Percentiles rank a stretch among this genome's conserved stretches.
Evolutionary conservation across 2,888 invertebrate genomes (phyloP).

Genomic region (Epinotia ramella): DNA sequence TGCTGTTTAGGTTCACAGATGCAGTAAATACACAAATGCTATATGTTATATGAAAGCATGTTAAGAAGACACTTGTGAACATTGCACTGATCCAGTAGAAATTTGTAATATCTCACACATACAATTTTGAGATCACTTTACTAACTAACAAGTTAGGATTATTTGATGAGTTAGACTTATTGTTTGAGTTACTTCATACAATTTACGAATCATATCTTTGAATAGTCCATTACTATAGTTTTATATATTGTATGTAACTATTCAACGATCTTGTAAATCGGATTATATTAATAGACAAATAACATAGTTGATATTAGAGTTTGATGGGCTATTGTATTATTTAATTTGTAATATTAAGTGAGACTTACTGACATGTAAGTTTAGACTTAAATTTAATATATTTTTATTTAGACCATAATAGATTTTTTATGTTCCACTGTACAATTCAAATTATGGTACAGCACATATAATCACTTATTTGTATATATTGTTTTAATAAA

Average conservation of each 20-base stretch:
- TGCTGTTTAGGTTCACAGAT: conserved; percentile 51
- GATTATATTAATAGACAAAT: conserved; percentile 36
- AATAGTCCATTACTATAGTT: conserved; percentile 33
- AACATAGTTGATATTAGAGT: conserved; percentile 36
- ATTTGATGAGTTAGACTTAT: conserved; percentile 7
- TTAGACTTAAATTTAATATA: conserved; percentile 38
- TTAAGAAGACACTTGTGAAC: conserved; percentile 63
- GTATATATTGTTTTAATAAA: conserved; percentile 51
- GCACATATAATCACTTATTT: conserved; percentile 55
- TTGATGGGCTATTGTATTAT: conserved; percentile 43
- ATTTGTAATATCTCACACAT: conserved; percentile 64
- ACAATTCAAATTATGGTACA: conserved; percentile 38
- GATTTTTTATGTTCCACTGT: conserved; percentile 38
- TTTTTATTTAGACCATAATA: conserved; percentile 39
- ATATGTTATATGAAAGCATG: conserved; percentile 34
- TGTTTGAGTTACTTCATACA: conserved; percentile 28
- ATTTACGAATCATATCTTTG: conserved; percentile 18
- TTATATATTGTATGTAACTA: conserved; percentile 33
- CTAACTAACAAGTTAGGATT: conserved; percentile 57
- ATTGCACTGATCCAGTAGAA: conserved; percentile 63
- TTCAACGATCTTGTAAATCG: conserved; percentile 35
- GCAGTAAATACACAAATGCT: conserved; percentile 47
- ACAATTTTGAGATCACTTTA: conserved; percentile 63
- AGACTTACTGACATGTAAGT: conserved; percentile 39
- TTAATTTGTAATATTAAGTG: conserved; percentile 36